Base-by-base conservation (phyloP, 2,797 vertebrate genomes). In the Tarsius wallacei region DNA sequence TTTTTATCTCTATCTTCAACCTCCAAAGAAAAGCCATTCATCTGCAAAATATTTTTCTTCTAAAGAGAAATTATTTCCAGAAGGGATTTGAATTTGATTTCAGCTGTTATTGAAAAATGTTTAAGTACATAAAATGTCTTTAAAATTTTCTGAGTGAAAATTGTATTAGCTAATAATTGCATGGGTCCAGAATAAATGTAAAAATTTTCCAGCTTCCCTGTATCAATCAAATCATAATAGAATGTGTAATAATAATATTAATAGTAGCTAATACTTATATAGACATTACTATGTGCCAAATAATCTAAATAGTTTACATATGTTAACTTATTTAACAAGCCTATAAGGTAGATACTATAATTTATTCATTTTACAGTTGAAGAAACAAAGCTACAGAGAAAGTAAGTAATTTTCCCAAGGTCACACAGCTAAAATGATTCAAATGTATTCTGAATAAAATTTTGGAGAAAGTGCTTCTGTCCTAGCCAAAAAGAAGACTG, bases 401-500 rank as follows among this genome's bases (percentile, higher is more conserved):
- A 95, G 76, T 66, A 91, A 97, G 73, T 77, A 87, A 74, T 82
- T 93, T 92, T 83, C 74, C 33, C 87, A 96, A 95, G 93, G 89
- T 97, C 91, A 95, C 61, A 74, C 19, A 86, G 36, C 33, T 86
- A 77, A n/a, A 91, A 84, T 89, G 83, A 95, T 68, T 95, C 55
- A 91, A 80, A 70, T 82, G 36, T 91, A 92, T 91, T 92, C 55
- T 86, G 73, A 91, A 77, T 91, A 94, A 42, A 89, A 93, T 90
- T 93, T 91, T 95, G 66, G 78, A 98, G 85, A 84, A 36, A 63
- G 31, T 94, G 82, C 87, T 21, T 74, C 68, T 36, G 87, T 93
- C 33, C 93, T 90, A 87, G 95, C 83, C 96, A 97, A 97, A 70
- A 87, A 97, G 53, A 68, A 92, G 90, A 97, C 92, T 95, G 96